Evolutionary conservation across 2,113 vertebrate genomes (phyloP), one percentile per base, ranked within the genome.

Genomic region (Amphilophus citrinellus): DNA sequence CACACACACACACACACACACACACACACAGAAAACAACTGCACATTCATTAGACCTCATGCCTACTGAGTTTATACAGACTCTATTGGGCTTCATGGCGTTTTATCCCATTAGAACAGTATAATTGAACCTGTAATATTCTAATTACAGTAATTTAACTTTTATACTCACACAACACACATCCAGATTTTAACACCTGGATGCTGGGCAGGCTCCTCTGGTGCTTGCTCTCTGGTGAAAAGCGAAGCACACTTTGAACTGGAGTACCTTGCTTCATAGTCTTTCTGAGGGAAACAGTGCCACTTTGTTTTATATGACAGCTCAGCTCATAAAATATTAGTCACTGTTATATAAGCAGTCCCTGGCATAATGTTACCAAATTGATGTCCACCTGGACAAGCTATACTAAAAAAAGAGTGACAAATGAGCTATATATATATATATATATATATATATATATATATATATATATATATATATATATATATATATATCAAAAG

Each of bases 21-120:
- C 85, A 20, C 58, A 58, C 76, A 53, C 32, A 6, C 56, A 10
- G 7, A 4, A 4, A 14, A 42, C 88, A 84, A 79, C 85, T 80
- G 80, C 71, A 87, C 81, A 77, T 76, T 82, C 68, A 86, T 65
- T 22, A 53, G 56, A 81, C 50, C 71, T n/a, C 83, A 80, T n/a
- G 32, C 61, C 42, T 44, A 30, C 68, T 61, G 79, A 84, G 80
- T 78, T 87, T 80, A 86, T 75, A 24, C 53, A 76, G 20, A 83
- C 56, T 47, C 10, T 65, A 30, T 84, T 57, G 60, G 62, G 39
- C 61, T 80, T 77, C 57, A 82, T 73, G 37, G 24, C 17, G 20
- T 77, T 77, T 61, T 20, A 89, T 85, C 56, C 73, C 15, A 83
- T 82, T 58, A 77, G 61, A 61, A 68, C 27, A 32, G 32, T 47